These are phyloP conservation scores for Tragelaphus scriptus DNA, from an alignment of 2,113 vertebrate species.

Conservation along the genomic window DNA sequence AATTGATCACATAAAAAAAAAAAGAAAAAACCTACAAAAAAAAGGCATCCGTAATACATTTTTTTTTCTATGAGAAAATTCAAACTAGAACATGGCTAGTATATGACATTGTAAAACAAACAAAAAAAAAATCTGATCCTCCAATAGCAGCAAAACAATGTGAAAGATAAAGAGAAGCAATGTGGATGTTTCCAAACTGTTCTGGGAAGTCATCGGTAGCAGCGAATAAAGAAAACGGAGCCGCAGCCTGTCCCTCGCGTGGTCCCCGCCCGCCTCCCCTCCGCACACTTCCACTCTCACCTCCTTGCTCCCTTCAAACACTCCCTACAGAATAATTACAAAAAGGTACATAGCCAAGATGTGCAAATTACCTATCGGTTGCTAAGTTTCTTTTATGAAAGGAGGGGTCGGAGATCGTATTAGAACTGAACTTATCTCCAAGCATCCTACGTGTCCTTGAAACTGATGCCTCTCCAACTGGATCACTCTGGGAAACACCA, in stretches of 20 bases:
- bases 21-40: constrained; percentile 77
- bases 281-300: constrained; percentile 70
- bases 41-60: constrained; percentile 90
- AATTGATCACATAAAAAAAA: constrained; percentile 88
- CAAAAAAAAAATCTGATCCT: constrained; percentile 78
- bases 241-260: constrained; percentile 73
- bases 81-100: constrained; percentile 91
- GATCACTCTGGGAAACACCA: constrained; percentile 58
- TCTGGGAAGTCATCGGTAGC: constrained; percentile 94
- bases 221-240: constrained; percentile 90
- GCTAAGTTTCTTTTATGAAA: constrained; percentile 52
- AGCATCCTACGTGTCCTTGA: constrained; percentile 76
- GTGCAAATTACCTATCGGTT: constrained; percentile 82
- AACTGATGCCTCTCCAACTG: constrained; percentile 69
- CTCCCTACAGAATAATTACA: constrained; percentile 77
- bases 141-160: constrained; percentile 97
- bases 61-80: constrained; percentile 97
- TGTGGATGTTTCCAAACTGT: constrained; percentile 85
- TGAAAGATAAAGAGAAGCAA: constrained; percentile 89
- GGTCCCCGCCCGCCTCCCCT: constrained; percentile 25
- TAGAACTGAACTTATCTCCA: constrained; percentile 75
- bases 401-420: constrained; percentile 48
- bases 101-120: constrained; percentile 90
- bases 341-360: constrained; percentile 80
- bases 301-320: constrained; percentile 78